Base-by-base conservation (phyloP, 2,888 invertebrate species). In the Parochlus steinenii region DNA sequence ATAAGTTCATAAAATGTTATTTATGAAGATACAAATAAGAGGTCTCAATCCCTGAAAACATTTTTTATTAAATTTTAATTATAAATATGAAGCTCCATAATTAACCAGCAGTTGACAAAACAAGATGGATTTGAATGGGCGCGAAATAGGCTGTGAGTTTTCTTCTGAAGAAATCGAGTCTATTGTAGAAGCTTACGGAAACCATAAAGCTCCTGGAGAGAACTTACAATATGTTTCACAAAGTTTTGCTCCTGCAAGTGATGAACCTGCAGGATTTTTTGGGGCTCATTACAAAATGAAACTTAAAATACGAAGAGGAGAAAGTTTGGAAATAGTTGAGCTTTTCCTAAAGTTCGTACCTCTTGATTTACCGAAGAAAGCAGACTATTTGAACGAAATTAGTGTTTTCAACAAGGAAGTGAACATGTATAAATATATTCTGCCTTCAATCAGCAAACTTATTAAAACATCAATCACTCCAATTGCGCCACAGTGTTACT, bases 311-410 rank as follows among this genome's bases (percentile, higher is more conserved):
- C n/a, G n/a, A n/a, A n/a, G n/a, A n/a, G 15, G 8, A 11, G 31
- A 31, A 10, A 5, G 10, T 12, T 5, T 5, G 1, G n/a, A 8
- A 19, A 22, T 6, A 12, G 4, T 11, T 5, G 35, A 48, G 14
- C 65, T 69, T 40, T 76, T 76, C 45, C 54, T 71, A 1, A 76
- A 76, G 50, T 60, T 64, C 6, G 53, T 71, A 34, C 74, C 75
- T 0, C 54, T 54, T 38, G 60, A 59, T 10, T 56, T 67, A 31
- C 48, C 54, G 8, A 45, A 55, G 1, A 65, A 64, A 45, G 64
- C 64, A 44, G 60, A 57, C 7, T 65, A 66, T 41, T 43, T 68
- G 2, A 51, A 57, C 27, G 49, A 57, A 16, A 55, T 60, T 38
- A 61, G 62, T 1, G 60, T 63, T 0, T 66, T 65, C 40, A 48